Percentiles rank a stretch among this genome's conserved stretches.
These are phyloP conservation scores for Acanthurus leucopareius DNA, from an alignment of 2,797 vertebrate genomes.

Conservation along the genomic window DNA sequence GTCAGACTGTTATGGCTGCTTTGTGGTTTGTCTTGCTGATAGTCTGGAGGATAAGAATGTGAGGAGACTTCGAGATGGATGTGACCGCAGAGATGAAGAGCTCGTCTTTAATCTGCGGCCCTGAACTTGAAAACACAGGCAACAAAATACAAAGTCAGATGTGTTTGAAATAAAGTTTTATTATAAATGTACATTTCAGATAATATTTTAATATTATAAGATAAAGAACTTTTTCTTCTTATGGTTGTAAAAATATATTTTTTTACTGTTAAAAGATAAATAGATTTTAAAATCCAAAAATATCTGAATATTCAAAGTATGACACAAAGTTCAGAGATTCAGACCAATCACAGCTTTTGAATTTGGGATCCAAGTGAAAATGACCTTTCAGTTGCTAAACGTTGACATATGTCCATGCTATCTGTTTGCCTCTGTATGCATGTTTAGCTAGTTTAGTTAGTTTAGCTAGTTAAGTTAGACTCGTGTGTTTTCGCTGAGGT, in stretches of 20 bases:
- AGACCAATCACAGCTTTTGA: not conserved
- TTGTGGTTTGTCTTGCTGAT: slow-evolving; percentile 10
- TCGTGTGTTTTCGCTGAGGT: no score
- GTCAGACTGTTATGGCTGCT: slow-evolving; percentile 55
- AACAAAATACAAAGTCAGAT: not conserved
- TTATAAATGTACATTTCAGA: not conserved
- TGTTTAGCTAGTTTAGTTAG: not conserved
- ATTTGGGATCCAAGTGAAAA: not conserved
- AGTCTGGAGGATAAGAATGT: slow-evolving; percentile 32
- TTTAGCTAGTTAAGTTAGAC: no score
- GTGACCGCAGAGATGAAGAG: slow-evolving; percentile 32
- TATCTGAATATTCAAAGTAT: not conserved
- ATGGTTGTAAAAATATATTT: not conserved
- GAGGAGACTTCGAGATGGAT: slow-evolving; percentile 12
- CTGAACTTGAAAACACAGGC: not conserved
- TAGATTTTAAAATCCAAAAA: no score
- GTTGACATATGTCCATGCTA: no score
- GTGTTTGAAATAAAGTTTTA: not conserved
- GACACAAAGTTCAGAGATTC: not conserved
- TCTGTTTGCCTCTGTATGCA: no score
- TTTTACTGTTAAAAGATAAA: not conserved
- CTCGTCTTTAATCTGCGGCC: slow-evolving; percentile 25
- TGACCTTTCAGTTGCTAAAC: no score
- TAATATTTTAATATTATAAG: not conserved
- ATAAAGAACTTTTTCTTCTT: not conserved